Conservation (phyloP, 2,888 invertebrate genomes). For the Brachyptera putata region DNA sequence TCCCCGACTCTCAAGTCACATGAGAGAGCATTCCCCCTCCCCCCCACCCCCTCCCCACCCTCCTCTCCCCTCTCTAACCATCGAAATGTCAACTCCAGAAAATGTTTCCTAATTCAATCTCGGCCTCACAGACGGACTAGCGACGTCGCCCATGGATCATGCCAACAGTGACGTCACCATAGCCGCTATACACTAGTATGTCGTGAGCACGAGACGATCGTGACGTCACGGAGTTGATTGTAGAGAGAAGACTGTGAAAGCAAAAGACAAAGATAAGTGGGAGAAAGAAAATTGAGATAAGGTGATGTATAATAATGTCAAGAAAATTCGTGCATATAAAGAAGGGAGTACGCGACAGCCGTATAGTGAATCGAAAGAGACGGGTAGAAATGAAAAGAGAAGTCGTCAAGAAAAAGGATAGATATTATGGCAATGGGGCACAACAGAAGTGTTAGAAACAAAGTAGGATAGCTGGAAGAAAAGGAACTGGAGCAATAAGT, state of each 20-base stretch:
- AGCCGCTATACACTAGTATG: not conserved
- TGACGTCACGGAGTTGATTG: slow-evolving; percentile 8
- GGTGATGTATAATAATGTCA: slow-evolving; percentile 15
- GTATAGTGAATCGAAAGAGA: slow-evolving; percentile 17
- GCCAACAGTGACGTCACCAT: not conserved
- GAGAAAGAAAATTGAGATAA: slow-evolving; percentile 10
- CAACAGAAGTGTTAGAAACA: not conserved
- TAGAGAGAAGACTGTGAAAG: not conserved
- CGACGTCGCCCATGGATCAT: slow-evolving; percentile 18
- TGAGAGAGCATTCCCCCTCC: slow-evolving; percentile 18
- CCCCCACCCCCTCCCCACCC: slow-evolving; percentile 9
- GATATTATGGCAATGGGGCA: not conserved
- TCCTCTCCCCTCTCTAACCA: no score
- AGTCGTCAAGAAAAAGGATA: not conserved
- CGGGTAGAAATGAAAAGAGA: slow-evolving; percentile 3
- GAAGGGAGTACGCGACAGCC: no score
- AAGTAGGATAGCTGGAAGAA: not conserved
- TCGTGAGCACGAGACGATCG: not conserved
- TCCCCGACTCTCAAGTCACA: slow-evolving; percentile 17
- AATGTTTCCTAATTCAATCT: slow-evolving; percentile 29
- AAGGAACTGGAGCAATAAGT: not conserved
- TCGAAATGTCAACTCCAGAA: slow-evolving; percentile 27
- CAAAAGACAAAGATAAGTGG: slow-evolving; percentile 11
- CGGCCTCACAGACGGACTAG: slow-evolving; percentile 22
- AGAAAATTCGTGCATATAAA: slow-evolving; percentile 12